phyloP scores from a whole-genome alignment of 2,797 vertebrate genomes.

The Crax fasciolata region DNA sequence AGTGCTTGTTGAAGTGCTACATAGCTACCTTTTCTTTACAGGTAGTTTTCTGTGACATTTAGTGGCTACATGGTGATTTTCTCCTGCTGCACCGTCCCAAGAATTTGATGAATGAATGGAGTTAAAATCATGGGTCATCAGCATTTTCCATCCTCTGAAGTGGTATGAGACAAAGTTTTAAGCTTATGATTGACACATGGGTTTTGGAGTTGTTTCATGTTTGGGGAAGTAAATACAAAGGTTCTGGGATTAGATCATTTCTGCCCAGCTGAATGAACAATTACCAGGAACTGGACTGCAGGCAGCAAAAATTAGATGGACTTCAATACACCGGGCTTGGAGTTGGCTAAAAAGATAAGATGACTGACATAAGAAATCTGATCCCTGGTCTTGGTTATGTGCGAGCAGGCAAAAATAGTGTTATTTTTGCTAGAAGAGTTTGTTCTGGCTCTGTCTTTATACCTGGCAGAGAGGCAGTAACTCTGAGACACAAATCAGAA shows the following conservation, averaged over 20 bases:
- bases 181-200: neutral
- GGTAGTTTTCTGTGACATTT: neutral
- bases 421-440: conserved; percentile 52
- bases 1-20: neutral
- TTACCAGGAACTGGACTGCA: neutral
- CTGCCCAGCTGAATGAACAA: neutral
- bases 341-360: neutral
- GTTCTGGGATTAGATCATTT: neutral
- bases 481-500: conserved; percentile 51
- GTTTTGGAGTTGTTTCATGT: neutral
- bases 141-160: neutral
- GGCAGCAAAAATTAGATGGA: neutral
- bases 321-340: neutral
- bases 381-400: conserved; percentile 10
- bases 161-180: neutral
- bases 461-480: conserved; percentile 61
- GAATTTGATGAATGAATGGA: neutral
- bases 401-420: neutral
- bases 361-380: neutral
- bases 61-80: neutral
- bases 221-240: neutral
- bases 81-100: neutral
- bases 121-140: neutral
- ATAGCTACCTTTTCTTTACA: neutral
- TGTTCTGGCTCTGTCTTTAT: conserved; percentile 54